A percentile compares a stretch with the other conserved stretches of the same genome.
These are phyloP conservation scores for Eupithecia exiguata DNA, from an alignment of 2,888 invertebrate genomes.

Conservation along the genomic window DNA sequence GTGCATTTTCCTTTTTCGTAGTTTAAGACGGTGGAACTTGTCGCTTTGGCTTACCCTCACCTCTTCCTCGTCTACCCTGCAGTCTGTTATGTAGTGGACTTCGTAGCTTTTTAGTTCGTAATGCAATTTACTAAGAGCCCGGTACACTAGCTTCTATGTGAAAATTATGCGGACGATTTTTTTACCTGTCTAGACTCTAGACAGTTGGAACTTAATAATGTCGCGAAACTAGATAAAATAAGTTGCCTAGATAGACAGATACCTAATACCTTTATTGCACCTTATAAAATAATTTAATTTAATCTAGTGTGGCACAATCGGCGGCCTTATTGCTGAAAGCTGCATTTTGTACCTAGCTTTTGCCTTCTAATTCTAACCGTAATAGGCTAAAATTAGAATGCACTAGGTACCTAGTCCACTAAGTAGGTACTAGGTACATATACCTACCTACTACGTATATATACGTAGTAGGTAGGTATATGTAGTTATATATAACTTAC, in stretches of 20 bases:
- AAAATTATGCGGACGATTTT: neutral
- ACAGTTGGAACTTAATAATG: neutral
- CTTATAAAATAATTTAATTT: too few species aligned
- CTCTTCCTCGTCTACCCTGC: neutral
- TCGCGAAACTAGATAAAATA: neutral
- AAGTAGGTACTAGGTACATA: too few species aligned
- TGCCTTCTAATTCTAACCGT: too few species aligned
- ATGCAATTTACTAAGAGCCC: constrained; percentile 2
- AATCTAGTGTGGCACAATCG: too few species aligned
- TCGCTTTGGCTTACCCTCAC: constrained; percentile 10
- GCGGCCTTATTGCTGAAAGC: too few species aligned
- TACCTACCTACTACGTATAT: too few species aligned
- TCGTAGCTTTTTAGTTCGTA: neutral
- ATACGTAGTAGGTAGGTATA: too few species aligned
- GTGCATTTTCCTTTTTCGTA: constrained; percentile 14
- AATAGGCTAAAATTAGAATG: too few species aligned
- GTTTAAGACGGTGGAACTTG: constrained; percentile 9
- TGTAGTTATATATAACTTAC: too few species aligned
- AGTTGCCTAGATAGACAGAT: neutral
- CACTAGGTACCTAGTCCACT: too few species aligned
- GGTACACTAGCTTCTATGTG: neutral
- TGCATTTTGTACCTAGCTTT: too few species aligned
- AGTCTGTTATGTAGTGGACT: neutral
- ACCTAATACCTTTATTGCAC: too few species aligned
- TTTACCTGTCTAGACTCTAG: neutral